Base-by-base conservation (phyloP, 2,888 invertebrate genomes). In the Ormia ochracea region DNA sequence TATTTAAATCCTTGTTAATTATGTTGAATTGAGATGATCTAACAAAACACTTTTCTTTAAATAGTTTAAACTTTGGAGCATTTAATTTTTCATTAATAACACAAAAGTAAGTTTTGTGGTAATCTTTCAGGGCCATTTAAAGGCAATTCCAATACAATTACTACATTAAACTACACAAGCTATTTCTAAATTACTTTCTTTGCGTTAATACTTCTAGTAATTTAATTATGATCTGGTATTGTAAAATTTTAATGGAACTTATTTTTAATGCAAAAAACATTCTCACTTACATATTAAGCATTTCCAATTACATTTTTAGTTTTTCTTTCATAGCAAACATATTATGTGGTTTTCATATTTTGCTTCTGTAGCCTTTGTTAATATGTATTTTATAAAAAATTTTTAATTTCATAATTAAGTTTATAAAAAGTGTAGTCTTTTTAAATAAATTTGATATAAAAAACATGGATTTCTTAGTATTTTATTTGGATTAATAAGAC, bases 361-460 rank as follows among this genome's bases (percentile, higher is more conserved):
- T 36, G 33, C 36, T 38, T 5, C 36, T 33, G 58, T 50, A 69
- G 65, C 31, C 17, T 78, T 56, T 75, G 41, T 75, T 74, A 61
- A 54, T 61, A 54, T 70, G 28, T 6, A 56, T 68, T 69, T 63
- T 66, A 59, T 61, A 43, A 70, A 41, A 14, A 50, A 50, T 58
- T 70, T 50, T 58, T 59, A 10, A 28, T 45, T 61, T 56, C n/a
- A n/a, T 63, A 43, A 56, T 63, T 56, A 56, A 76, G 52, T 75
- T 72, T 69, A 36, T 70, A 61, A 59, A 41, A 79, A 66, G 43
- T 79, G 65, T 68, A 74, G 54, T 66, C 21, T 72, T 80, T 80
- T 75, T 76, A 63, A 80, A 76, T 76, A 80, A 79, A 79, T 72
- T 68, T 61, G 9, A 61, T 74, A 19, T 41, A 70, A 66, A 54